phyloP scores from a whole-genome alignment of 2,113 vertebrate genomes.

The Nyctereutes procyonoides region DNA sequence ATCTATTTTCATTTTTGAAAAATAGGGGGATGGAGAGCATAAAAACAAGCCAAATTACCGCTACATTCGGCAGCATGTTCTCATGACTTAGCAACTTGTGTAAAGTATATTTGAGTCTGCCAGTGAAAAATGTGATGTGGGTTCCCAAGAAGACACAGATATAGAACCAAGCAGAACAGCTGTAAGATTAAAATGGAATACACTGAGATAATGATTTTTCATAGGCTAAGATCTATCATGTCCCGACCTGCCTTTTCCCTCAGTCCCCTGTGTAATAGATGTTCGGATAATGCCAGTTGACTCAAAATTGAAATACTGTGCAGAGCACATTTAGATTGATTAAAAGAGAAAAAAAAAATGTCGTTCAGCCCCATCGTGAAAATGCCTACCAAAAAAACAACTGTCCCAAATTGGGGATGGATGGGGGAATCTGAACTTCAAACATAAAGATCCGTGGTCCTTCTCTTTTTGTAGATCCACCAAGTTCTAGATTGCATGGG shows the following conservation, averaged over 20 bases:
- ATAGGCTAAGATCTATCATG: neutral
- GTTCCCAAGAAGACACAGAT: conserved; percentile 4
- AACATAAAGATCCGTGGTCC: neutral
- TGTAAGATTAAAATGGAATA: neutral
- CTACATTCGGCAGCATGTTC: neutral
- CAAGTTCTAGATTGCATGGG: conserved; percentile 61
- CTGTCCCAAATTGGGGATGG: neutral
- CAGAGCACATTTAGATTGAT: conserved; percentile 7
- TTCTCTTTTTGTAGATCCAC: conserved; percentile 68
- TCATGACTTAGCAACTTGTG: conserved; percentile 37
- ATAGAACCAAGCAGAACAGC: neutral
- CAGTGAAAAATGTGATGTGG: neutral
- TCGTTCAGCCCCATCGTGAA: neutral
- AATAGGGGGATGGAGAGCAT: neutral
- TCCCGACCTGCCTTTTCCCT: conserved; percentile 22
- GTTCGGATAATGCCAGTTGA: neutral
- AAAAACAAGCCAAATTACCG: conserved; percentile 1
- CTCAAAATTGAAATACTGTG: conserved; percentile 49
- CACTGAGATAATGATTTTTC: conserved; percentile 39
- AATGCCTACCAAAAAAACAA: neutral
- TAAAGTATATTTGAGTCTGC: neutral
- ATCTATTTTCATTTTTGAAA: conserved; percentile 27
- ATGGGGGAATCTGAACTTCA: neutral
- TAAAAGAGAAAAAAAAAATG: neutral
- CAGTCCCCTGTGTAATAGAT: neutral